A percentile compares a stretch with the other conserved stretches of the same genome.
Evolutionary conservation across 2,113 vertebrate species (phyloP).

Genomic region (Vombatus ursinus): DNA sequence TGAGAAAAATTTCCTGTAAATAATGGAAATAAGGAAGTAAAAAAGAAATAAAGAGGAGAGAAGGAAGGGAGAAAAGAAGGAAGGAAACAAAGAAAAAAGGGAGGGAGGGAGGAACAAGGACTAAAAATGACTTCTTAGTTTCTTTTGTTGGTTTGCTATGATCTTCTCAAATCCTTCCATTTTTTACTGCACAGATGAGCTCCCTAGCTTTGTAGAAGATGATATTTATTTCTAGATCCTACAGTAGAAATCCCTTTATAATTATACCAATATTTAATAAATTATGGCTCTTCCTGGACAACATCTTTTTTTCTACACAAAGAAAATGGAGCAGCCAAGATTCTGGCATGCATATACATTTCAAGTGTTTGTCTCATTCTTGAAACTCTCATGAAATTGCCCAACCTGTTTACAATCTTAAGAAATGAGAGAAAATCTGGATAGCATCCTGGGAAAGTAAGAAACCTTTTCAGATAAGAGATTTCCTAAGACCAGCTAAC

Average conservation of each 20-base stretch:
- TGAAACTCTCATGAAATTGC: slow-evolving; percentile 29
- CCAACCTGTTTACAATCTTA: slow-evolving; percentile 25
- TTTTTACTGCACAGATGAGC: not conserved
- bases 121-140: not conserved
- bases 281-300: not conserved
- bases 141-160: not conserved
- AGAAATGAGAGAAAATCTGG: slow-evolving; percentile 25
- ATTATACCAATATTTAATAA: not conserved
- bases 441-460: slow-evolving; percentile 20
- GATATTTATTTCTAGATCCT: not conserved
- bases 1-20: too few species aligned
- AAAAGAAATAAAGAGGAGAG: not conserved
- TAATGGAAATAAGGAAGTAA: too few species aligned
- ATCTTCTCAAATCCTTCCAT: not conserved
- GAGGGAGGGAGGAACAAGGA: not conserved
- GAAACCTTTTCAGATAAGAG: slow-evolving; percentile 23
- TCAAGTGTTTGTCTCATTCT: slow-evolving; percentile 24
- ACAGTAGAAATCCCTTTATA: not conserved
- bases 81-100: not conserved
- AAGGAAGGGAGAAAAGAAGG: not conserved
- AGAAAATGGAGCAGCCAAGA: slow-evolving; percentile 7
- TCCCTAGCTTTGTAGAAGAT: not conserved
- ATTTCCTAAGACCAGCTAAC: not conserved
- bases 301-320: not conserved
- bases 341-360: slow-evolving; percentile 32